These are phyloP conservation scores for Leucophenga montana DNA, from an alignment of 2,888 invertebrate genomes.

Conservation along the genomic window DNA sequence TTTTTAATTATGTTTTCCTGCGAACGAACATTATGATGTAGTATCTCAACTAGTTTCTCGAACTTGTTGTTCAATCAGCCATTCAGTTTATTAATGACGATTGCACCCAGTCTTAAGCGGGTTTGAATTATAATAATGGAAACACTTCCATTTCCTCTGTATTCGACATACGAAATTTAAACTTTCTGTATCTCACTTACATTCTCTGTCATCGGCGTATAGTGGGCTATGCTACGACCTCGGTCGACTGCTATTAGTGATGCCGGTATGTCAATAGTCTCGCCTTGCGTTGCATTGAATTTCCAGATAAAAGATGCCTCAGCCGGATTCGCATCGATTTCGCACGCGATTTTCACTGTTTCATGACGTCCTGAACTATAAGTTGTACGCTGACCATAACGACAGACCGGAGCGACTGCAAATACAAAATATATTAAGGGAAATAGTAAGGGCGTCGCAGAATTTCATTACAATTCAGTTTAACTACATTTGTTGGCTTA, in stretches of 20 bases:
- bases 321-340: conserved; percentile 83
- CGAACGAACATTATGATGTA: no score
- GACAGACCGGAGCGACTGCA: conserved; percentile 82
- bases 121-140: no score
- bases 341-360: conserved; percentile 80
- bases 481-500: no score
- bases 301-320: conserved; percentile 82
- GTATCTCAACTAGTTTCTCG: no score
- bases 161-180: not conserved
- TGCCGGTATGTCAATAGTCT: conserved; percentile 80
- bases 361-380: conserved; percentile 85
- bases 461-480: not conserved
- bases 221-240: conserved; percentile 79
- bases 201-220: conserved; percentile 81
- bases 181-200: conserved; percentile 60
- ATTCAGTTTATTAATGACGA: not conserved
- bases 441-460: not conserved
- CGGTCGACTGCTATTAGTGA: conserved; percentile 78
- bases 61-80: not conserved
- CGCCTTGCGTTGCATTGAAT: conserved; percentile 82
- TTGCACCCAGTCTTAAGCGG: not conserved
- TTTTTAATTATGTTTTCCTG: no score
- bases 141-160: conserved; percentile 46
- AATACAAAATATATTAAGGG: conserved; percentile 6
- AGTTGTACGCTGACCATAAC: conserved; percentile 79